phyloP scores from a whole-genome alignment of 2,888 invertebrate species.

The Trachelus troglodyta region DNA sequence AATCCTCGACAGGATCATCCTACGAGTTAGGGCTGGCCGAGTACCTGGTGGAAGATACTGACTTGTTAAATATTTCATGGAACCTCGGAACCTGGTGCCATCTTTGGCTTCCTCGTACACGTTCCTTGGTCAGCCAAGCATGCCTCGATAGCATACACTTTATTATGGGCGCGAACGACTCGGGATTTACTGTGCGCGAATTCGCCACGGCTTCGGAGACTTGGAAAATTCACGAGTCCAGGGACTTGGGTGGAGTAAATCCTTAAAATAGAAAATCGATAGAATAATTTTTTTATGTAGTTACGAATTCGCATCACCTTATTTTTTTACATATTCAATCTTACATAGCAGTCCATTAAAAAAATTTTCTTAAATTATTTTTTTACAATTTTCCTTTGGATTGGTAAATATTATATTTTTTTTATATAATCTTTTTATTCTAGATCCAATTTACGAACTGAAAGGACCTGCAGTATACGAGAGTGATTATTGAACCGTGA shows the following conservation, averaged over 20 bases:
- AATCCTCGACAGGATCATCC: background rate
- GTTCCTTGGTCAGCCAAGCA: slow-evolving; percentile 19
- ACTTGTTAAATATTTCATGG: background rate
- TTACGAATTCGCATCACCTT: background rate
- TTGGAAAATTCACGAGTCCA: slow-evolving; percentile 20
- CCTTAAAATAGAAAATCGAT: too few species aligned
- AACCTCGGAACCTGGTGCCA: background rate
- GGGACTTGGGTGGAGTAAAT: background rate
- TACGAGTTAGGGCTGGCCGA: background rate
- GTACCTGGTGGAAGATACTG: background rate
- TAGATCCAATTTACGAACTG: background rate
- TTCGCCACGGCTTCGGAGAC: slow-evolving; percentile 21
- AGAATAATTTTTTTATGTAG: background rate
- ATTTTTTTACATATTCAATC: background rate
- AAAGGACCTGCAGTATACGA: background rate
- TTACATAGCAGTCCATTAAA: background rate
- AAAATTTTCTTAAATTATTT: too few species aligned
- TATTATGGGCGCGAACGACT: slow-evolving; percentile 26
- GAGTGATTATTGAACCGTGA: background rate
- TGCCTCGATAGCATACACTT: slow-evolving; percentile 32
- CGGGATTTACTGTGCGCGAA: slow-evolving; percentile 29
- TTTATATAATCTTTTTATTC: background rate
- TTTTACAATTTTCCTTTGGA: background rate
- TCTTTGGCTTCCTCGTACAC: background rate
- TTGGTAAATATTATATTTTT: background rate